Evolutionary conservation across 2,888 invertebrate species (phyloP), one percentile per base, ranked within the genome.

Genomic region (Brenthis hecate): DNA sequence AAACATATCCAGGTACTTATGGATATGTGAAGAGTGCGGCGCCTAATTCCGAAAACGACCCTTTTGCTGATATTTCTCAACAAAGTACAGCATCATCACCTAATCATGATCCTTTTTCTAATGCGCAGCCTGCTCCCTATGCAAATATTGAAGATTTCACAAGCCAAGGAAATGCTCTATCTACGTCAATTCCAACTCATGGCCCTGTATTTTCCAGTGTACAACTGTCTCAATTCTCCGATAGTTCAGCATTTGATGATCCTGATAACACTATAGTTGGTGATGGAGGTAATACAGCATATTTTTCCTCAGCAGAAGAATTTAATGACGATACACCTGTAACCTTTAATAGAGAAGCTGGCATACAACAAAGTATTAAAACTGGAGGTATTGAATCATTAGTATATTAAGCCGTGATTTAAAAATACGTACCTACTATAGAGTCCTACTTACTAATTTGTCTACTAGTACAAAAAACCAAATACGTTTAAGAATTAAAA

Each of bases 341-440:
- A 11, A 77, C 88, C 1, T 87, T 87, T 77, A 78, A 85, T 16
- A 81, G 93, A 75, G 85, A 88, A 72, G 88, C 90, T 70, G 89
- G 92, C 32, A 81, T 92, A 75, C 87, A 91, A 69, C 86, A 89
- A 14, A 75, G 80, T n/a, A 76, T 85, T 0, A 87, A 88, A 3
- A 90, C 88, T 1, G 91, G 87, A 6, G 88, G 86, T 3, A 74
- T 87, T 14, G 85, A 92, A 78, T 85, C 86, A 6, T 65, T 91
- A 67, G 83, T 82, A 6, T 91, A 91, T 76, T 90, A 85, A 74
- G 32, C 6, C 57, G 32, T 56, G 14, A 28, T 56, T 8, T n/a
- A 8, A 56, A 55, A 28, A 56, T n/a, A n/a, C 36, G 4, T 28
- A 28, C 28, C 28, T 28, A 28, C 28, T 23, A 23, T 2, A 23